Percentiles rank a stretch among this genome's conserved stretches.
phyloP scores from a whole-genome alignment of 2,113 vertebrate genomes.

The Heterochromis multidens region DNA sequence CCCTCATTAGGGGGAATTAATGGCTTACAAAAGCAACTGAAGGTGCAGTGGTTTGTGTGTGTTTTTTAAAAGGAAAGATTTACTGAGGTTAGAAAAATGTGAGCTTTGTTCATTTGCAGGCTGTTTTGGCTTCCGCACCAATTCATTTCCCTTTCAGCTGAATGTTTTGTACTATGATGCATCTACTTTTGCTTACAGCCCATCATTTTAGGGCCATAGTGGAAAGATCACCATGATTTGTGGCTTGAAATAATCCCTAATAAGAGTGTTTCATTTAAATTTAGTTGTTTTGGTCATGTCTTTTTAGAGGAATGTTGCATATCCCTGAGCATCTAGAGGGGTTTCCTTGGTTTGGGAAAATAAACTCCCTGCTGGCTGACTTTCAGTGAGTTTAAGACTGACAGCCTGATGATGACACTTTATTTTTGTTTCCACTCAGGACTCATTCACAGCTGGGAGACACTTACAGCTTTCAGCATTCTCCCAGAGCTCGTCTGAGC shows the following conservation, averaged over 20 bases:
- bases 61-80: conserved; percentile 27
- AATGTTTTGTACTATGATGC: not conserved
- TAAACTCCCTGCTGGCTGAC: conserved; percentile 35
- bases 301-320: conserved; percentile 4
- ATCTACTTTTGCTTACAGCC: not conserved
- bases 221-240: conserved; percentile 6
- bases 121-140: conserved; percentile 9
- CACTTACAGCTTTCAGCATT: conserved; percentile 52
- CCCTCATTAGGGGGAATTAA: conserved; percentile 55
- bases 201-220: not conserved
- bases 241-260: not conserved
- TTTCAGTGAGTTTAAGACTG: conserved; percentile 16
- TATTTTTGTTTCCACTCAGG: conserved; percentile 67
- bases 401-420: conserved; percentile 48
- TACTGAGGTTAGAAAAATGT: conserved; percentile 44
- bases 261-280: conserved; percentile 15
- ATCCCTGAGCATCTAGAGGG: not conserved
- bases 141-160: conserved; percentile 6
- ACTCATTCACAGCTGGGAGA: conserved; percentile 10
- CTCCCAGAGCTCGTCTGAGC: conserved; percentile 17
- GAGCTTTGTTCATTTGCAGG: conserved; percentile 33
- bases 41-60: conserved; percentile 18
- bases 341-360: conserved; percentile 45
- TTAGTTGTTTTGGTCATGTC: conserved; percentile 1
- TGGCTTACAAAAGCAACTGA: conserved; percentile 47